Evolutionary conservation across 2,113 vertebrate species (phyloP).

Genomic region (Mesitornis unicolor): DNA sequence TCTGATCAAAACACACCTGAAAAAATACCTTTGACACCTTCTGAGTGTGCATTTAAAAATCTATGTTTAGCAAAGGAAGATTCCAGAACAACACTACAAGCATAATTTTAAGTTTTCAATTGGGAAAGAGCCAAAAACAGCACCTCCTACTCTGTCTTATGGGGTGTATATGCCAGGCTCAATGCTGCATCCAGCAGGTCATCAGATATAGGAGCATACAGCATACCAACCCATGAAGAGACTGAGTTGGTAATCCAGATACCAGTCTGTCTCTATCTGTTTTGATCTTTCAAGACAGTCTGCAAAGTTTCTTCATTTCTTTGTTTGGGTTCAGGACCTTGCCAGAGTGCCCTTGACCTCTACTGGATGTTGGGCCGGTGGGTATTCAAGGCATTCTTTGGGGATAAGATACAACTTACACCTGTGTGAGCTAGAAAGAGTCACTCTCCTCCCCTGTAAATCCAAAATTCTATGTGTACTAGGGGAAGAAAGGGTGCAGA

Average conservation of each 20-base stretch:
- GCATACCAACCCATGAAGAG: background rate
- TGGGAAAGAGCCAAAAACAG: background rate
- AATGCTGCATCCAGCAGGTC: background rate
- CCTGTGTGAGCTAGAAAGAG: background rate
- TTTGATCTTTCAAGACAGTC: background rate
- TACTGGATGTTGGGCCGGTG: background rate
- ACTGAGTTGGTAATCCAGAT: background rate
- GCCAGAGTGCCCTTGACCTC: background rate
- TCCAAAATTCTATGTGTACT: background rate
- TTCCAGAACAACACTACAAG: background rate
- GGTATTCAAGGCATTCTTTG: background rate
- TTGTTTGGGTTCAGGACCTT: background rate
- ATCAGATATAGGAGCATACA: background rate
- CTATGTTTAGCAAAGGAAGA: background rate
- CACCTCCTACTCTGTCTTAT: background rate
- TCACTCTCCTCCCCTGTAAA: background rate
- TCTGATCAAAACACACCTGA: background rate
- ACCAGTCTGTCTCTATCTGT: background rate
- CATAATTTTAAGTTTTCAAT: background rate
- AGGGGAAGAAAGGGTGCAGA: background rate
- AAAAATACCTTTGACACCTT: background rate
- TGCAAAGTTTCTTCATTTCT: background rate
- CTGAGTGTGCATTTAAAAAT: background rate
- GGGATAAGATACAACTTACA: background rate
- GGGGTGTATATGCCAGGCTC: background rate